Evolutionary conservation across 2,797 vertebrate genomes (phyloP).

Genomic region (Erethizon dorsatum): DNA sequence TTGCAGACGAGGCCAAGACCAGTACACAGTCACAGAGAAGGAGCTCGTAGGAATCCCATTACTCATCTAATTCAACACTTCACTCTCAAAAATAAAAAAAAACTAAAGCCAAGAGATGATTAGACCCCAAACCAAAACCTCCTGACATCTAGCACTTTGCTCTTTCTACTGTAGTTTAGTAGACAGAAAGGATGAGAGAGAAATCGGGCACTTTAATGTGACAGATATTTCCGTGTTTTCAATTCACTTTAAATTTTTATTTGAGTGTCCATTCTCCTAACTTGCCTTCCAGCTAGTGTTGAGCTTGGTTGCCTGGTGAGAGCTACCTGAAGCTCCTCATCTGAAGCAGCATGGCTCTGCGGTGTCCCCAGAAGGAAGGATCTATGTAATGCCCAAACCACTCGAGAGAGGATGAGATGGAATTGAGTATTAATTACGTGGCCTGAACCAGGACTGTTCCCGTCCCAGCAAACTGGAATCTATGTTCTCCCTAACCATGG

Average conservation of each 20-base stretch:
- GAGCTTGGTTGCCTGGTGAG: not conserved
- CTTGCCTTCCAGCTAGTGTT: not conserved
- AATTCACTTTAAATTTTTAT: not conserved
- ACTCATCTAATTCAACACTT: not conserved
- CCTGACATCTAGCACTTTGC: not conserved
- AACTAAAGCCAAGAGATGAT: not conserved
- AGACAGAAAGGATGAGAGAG: not conserved
- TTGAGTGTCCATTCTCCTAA: not conserved
- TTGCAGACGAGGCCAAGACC: not conserved
- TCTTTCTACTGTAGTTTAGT: not conserved
- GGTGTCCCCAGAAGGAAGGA: not conserved
- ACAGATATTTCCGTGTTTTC: not conserved
- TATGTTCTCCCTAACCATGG: not conserved
- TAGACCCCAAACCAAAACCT: not conserved
- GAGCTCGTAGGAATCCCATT: not conserved
- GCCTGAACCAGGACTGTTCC: too few relatives aligned
- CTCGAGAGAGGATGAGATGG: not conserved
- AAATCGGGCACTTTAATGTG: too few relatives aligned
- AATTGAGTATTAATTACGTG: not conserved
- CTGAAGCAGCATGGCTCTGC: not conserved
- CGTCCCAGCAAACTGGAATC: not conserved
- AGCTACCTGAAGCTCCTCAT: not conserved
- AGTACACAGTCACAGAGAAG: not conserved
- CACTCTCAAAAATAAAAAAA: not conserved
- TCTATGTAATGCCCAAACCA: not conserved